Base-by-base conservation (phyloP, 2,797 vertebrate species). In the Chrosomus eos region DNA sequence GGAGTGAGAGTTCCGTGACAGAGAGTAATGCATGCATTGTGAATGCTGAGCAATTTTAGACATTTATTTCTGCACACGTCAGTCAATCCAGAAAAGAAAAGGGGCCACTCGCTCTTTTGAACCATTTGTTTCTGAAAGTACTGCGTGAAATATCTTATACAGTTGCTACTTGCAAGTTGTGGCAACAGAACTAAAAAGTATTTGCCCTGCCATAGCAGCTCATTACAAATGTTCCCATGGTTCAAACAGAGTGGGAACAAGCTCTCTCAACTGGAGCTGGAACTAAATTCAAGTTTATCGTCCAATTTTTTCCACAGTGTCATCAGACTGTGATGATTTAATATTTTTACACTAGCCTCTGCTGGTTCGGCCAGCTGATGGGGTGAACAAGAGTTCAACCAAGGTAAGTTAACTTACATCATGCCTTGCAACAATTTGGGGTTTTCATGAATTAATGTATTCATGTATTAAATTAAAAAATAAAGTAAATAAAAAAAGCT, bases 271-370 rank as follows among this genome's bases (percentile, higher is more conserved):
- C 67, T 76, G 51, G 77, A 89, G 82, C 71, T 83, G 75, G 83
- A 88, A 86, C 87, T 81, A 83, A 86, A 81, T 80, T 86, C 40
- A 6, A 83, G 82, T 88, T 86, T 87, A 88, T 79, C 82, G 8
- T 89, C 80, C 67, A 64, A 89, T 88, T 83, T 88, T 87, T 87
- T 90, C 79, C 87, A 82, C 45, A 48, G 75, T 84, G 75, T 81
- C 89, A 86, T 40, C 78, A 60, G 60, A 53, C 67, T 80, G 80
- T 72, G 82, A 80, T 77, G 55, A 80, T 85, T 89, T 86, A 66
- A 89, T 87, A 84, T 82, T 71, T 84, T 85, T 70, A 81, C 76
- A 89, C 81, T 71, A 67, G 71, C 66, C 77, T 64, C 53, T 68
- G 53, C 28, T 60, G 28, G 36, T 62, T 64, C 26, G 8, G 36